Conservation (phyloP, 2,888 invertebrate genomes). For the Proisotoma minuta region DNA sequence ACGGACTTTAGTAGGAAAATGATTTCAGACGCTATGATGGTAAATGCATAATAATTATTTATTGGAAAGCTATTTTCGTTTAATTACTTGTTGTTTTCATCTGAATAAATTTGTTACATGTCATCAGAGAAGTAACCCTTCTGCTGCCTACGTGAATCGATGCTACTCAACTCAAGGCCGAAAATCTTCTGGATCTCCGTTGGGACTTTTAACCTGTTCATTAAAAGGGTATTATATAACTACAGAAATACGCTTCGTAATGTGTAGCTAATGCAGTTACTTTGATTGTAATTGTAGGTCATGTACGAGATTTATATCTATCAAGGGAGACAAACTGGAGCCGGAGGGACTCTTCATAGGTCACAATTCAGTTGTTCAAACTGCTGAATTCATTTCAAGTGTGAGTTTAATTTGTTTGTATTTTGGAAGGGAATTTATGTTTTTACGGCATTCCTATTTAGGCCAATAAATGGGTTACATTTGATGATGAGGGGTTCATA, state of each 20-base stretch:
- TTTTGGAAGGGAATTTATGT: too few species aligned
- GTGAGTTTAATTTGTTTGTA: conserved; percentile 15
- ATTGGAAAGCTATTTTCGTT: not conserved
- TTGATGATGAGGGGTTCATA: conserved; percentile 33
- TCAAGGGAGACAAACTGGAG: conserved; percentile 20
- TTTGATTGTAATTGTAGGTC: conserved; percentile 14
- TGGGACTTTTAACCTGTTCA: conserved; percentile 25
- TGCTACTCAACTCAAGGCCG: conserved; percentile 12
- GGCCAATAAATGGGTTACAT: conserved; percentile 35
- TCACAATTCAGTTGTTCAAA: conserved; percentile 30
- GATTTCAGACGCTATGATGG: conserved; percentile 55
- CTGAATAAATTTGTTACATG: not conserved
- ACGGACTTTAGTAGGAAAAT: conserved; percentile 58
- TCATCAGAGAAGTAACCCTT: conserved; percentile 34
- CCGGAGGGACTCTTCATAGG: conserved; percentile 27
- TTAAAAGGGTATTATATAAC: conserved; percentile 24
- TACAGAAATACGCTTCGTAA: not conserved
- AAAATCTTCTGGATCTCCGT: not conserved
- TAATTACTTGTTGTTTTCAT: not conserved
- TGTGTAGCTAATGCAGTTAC: too few species aligned
- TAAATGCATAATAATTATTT: conserved; percentile 28
- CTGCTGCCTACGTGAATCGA: conserved; percentile 32
- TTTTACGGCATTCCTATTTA: conserved; percentile 3
- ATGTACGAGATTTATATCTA: conserved; percentile 21
- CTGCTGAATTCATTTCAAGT: conserved; percentile 22